These are phyloP conservation scores for Anguilla japonica DNA, from an alignment of 2,113 vertebrate genomes.

Conservation along the genomic window DNA sequence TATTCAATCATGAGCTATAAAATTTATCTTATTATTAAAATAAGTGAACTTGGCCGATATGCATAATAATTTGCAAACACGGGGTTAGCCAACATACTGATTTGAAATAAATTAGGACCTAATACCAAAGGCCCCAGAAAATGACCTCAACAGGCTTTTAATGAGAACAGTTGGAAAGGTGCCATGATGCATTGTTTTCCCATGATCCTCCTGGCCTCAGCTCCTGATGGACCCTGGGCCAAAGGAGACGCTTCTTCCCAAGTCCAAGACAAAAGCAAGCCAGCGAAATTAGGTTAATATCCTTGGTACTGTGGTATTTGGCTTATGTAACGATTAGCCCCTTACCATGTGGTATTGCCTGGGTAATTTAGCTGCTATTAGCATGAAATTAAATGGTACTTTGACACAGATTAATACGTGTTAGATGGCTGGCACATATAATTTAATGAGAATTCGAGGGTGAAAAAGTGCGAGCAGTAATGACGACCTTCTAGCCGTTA, in stretches of 20 bases:
- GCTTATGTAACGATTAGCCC: not conserved
- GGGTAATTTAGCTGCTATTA: slow-evolving; percentile 8
- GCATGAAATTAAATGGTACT: slow-evolving; percentile 2
- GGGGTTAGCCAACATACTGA: not conserved
- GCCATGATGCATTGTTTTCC: too few relatives aligned
- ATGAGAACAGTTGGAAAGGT: too few relatives aligned
- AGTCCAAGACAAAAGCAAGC: not conserved
- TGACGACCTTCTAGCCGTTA: not conserved
- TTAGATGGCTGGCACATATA: not conserved
- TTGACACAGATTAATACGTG: not conserved
- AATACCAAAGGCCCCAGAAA: not conserved
- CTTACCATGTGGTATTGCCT: not conserved
- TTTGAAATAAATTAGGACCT: not conserved
- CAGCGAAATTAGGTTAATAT: not conserved
- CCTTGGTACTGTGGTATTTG: not conserved
- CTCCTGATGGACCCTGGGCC: too few relatives aligned
- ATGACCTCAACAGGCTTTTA: too few relatives aligned
- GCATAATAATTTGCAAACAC: too few relatives aligned
- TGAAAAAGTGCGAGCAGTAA: not conserved
- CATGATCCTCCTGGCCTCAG: too few relatives aligned
- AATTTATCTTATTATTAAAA: too few relatives aligned
- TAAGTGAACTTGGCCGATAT: too few relatives aligned
- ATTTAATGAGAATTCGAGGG: not conserved
- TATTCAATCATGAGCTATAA: not conserved
- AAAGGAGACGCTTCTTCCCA: not conserved